These are phyloP conservation scores for Apogon talboti DNA, from an alignment of 2,797 vertebrate species.

Conservation along the genomic window DNA sequence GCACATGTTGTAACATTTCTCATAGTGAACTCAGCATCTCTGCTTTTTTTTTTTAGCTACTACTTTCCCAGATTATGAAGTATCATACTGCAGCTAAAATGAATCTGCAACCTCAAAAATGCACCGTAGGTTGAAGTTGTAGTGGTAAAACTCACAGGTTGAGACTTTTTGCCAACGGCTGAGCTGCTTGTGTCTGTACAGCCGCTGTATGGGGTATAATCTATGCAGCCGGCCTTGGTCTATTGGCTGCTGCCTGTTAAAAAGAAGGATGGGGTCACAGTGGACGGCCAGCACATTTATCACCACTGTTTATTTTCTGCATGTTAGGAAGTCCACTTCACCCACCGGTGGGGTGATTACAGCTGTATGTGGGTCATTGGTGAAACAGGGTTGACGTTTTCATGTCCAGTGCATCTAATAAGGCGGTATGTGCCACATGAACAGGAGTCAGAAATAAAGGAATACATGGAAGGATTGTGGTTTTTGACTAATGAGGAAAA, in stretches of 20 bases:
- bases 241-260: constrained; percentile 61
- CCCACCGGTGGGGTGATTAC: not conserved
- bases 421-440: too few species aligned
- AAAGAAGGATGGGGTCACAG: constrained; percentile 56
- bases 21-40: constrained; percentile 1
- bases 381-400: not conserved
- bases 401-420: too few species aligned
- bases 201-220: constrained; percentile 38
- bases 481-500: not conserved
- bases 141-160: not conserved
- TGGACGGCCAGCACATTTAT: constrained; percentile 57
- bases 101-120: too few species aligned
- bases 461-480: not conserved
- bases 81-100: too few species aligned
- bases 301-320: constrained; percentile 43
- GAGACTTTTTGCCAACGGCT: constrained; percentile 12
- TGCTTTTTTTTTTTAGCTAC: too few species aligned
- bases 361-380: not conserved
- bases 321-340: constrained; percentile 23
- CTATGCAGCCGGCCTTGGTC: constrained; percentile 44
- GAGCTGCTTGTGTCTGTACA: constrained; percentile 1
- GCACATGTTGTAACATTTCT: not conserved
- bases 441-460: not conserved
- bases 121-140: too few species aligned
- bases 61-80: too few species aligned